Base-by-base conservation (phyloP, 2,888 invertebrate species). In the Drosophila monieri region DNA sequence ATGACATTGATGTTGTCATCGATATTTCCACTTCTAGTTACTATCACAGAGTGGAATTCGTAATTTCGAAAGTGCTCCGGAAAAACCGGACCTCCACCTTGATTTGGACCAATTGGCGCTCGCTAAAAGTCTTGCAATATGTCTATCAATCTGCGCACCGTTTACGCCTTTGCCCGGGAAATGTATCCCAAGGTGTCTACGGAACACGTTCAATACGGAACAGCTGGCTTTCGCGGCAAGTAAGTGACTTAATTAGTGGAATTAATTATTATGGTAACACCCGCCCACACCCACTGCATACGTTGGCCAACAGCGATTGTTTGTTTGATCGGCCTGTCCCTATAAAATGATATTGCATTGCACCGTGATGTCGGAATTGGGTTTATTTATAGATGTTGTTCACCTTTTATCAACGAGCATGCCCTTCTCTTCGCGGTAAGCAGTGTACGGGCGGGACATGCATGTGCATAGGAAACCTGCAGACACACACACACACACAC, bases 221-320 rank as follows among this genome's bases (percentile, higher is more conserved):
- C 97, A 68, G 96, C 97, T 80, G 97, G 97, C 89, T 97, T 97
- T 91, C 94, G 97, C 87, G 95, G 95, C 87, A 95, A 94, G 90
- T 90, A 75, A 85, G 90, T 89, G 41, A 25, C 47, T 69, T 47
- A 52, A 39, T 70, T 47, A 32, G 43, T 49, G 5, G 32, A 48
- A 15, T 18, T 47, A 10, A 52, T 68, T 23, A 58, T 51, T 25
- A 51, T 52, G 56, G 41, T 54, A 12, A 48, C 54, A 41, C 37
- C 21, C 21, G 21, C 21, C 37, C 30, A 57, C 47, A 59, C 62
- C 46, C 57, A 67, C 47, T 39, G 54, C 58, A 57, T 23, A 41
- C 60, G 59, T 47, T 41, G 59, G n/a, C 51, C 27, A 27, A 27
- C 27, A 9, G 9, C 27, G 37, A 21, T 54, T 30, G 23, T 30